A percentile compares a stretch with the other conserved stretches of the same genome.
phyloP scores from a whole-genome alignment of 1,140 invertebrate species.

The Pomacea maculata region DNA sequence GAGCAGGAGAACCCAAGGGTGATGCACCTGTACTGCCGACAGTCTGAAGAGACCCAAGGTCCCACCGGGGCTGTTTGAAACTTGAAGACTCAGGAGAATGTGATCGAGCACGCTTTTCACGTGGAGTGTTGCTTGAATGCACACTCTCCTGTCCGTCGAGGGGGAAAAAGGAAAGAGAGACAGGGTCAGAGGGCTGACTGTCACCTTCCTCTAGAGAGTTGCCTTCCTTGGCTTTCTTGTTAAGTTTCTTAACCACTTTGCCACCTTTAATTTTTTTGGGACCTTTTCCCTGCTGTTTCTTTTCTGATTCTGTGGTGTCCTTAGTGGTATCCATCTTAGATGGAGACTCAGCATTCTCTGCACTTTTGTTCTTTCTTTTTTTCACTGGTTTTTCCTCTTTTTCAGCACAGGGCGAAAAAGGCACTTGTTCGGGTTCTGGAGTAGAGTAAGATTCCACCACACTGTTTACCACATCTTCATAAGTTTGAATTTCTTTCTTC shows the following conservation, averaged over 20 bases:
- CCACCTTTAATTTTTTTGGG: conserved; percentile 28
- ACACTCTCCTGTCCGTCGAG: conserved; percentile 64
- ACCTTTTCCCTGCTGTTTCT: conserved; percentile 27
- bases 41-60: not conserved
- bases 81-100: not conserved
- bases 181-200: conserved; percentile 44
- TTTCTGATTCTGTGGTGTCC: conserved; percentile 13
- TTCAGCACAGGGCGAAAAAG: not conserved
- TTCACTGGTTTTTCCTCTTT: conserved; percentile 28
- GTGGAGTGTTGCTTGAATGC: not conserved
- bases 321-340: conserved; percentile 12
- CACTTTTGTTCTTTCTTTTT: conserved; percentile 29
- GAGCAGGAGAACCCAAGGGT: not conserved
- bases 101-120: conserved; percentile 17
- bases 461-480: conserved; percentile 34
- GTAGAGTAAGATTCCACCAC: conserved; percentile 29
- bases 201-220: conserved; percentile 57
- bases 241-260: conserved; percentile 13
- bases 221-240: conserved; percentile 22
- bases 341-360: not conserved
- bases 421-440: conserved; percentile 14
- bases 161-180: not conserved
- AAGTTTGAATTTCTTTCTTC: conserved; percentile 31
- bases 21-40: not conserved
- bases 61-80: not conserved